Evolutionary conservation across 2,797 vertebrate genomes (phyloP).

Genomic region (Odontamblyopus lacepedii): DNA sequence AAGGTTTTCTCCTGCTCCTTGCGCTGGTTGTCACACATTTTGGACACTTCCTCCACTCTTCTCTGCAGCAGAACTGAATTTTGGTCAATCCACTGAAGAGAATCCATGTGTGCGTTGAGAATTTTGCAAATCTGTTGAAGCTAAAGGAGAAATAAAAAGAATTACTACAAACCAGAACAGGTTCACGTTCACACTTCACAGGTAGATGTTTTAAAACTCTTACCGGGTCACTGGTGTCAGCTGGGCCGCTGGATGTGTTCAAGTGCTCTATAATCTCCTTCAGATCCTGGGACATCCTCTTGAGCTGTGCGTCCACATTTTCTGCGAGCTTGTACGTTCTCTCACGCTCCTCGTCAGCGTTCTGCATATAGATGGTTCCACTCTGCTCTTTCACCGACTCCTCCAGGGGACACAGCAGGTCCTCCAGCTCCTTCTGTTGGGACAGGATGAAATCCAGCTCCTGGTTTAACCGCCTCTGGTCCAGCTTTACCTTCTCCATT

Average conservation of each 20-base stretch:
- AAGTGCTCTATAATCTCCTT: slow-evolving; percentile 90
- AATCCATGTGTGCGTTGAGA: slow-evolving; percentile 91
- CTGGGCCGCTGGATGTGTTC: slow-evolving; percentile 83
- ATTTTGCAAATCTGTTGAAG: slow-evolving; percentile 94
- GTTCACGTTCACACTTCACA: background rate
- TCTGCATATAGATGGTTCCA: slow-evolving; percentile 95
- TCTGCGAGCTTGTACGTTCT: slow-evolving; percentile 93
- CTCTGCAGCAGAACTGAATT: slow-evolving; percentile 93
- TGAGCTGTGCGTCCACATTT: slow-evolving; percentile 90
- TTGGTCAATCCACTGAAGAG: slow-evolving; percentile 91
- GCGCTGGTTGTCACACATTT: slow-evolving; percentile 87
- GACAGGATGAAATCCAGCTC: slow-evolving; percentile 97
- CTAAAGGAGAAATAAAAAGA: slow-evolving; percentile 52
- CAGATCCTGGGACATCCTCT: slow-evolving; percentile 91
- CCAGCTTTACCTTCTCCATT: slow-evolving; percentile 97
- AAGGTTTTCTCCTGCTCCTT: slow-evolving; percentile 94
- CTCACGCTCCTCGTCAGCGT: slow-evolving; percentile 94
- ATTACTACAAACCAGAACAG: slow-evolving; percentile 12
- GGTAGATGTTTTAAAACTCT: slow-evolving; percentile 26
- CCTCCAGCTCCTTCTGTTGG: slow-evolving; percentile 97
- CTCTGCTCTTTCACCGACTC: slow-evolving; percentile 96
- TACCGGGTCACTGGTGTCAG: slow-evolving; percentile 85
- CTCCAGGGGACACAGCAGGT: slow-evolving; percentile 89
- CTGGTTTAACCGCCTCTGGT: slow-evolving; percentile 94
- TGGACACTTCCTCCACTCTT: slow-evolving; percentile 93